phyloP scores from a whole-genome alignment of 2,113 vertebrate species.

The Amphiprion percula region DNA sequence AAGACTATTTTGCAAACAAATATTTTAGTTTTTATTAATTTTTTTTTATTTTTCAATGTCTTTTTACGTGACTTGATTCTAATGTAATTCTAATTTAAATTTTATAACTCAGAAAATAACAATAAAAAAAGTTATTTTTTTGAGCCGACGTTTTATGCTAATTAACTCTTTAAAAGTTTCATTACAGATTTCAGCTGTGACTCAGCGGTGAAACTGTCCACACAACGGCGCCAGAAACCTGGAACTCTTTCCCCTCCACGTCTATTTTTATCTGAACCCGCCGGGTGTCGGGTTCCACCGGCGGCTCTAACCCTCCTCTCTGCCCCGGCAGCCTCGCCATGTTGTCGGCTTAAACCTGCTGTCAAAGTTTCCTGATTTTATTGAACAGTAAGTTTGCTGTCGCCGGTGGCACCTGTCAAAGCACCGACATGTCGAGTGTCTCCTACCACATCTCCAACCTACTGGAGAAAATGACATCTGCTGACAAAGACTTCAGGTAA shows the following conservation, averaged over 20 bases:
- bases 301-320: conserved; percentile 27
- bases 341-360: conserved; percentile 69
- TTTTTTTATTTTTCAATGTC: no score
- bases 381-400: background rate
- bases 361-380: conserved; percentile 4
- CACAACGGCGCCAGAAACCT: conserved; percentile 36
- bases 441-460: conserved; percentile 91
- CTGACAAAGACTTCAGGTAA: conserved; percentile 95
- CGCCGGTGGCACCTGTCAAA: conserved; percentile 12
- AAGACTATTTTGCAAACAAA: no score
- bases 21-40: no score
- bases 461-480: conserved; percentile 95
- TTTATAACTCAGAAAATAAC: no score
- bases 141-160: no score
- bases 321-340: conserved; percentile 70
- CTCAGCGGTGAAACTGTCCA: conserved; percentile 28
- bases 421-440: conserved; percentile 85
- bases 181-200: no score
- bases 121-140: no score
- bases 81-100: no score
- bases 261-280: conserved; percentile 78
- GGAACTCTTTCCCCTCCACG: background rate
- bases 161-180: no score
- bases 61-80: no score
- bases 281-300: conserved; percentile 79